Evolutionary conservation across 2,113 vertebrate species (phyloP).

Genomic region (Anguilla rostrata): DNA sequence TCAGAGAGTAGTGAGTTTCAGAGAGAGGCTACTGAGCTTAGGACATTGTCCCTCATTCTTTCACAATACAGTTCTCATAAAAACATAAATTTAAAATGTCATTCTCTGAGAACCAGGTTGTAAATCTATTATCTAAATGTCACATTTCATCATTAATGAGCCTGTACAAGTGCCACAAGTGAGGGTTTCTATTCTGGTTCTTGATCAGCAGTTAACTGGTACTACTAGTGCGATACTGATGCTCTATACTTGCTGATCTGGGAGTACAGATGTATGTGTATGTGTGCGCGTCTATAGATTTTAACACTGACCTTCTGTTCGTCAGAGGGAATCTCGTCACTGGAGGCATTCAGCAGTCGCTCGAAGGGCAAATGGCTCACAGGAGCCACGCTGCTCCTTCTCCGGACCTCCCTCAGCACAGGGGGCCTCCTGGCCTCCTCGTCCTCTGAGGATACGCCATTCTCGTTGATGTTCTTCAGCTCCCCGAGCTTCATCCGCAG

Average conservation of each 20-base stretch:
- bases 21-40: no score
- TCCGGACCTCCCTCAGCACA: constrained; percentile 11
- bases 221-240: no score
- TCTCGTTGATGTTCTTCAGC: constrained; percentile 80
- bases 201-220: no score
- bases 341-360: constrained; percentile 57
- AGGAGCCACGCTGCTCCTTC: constrained; percentile 21
- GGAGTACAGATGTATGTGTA: not conserved
- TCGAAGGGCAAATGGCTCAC: constrained; percentile 36
- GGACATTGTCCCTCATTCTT: no score
- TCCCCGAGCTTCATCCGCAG: constrained; percentile 83
- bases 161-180: no score
- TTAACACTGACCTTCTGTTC: constrained; percentile 71
- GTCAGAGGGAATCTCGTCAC: constrained; percentile 56
- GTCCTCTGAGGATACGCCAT: constrained; percentile 78
- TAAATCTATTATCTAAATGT: no score
- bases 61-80: no score
- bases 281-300: not conserved
- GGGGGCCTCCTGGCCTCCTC: constrained; percentile 55
- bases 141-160: no score
- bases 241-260: not conserved
- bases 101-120: no score
- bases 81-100: no score
- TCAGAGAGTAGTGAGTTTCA: no score
- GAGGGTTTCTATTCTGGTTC: no score